These are phyloP conservation scores for Synanthedon tipuliformis DNA, from an alignment of 2,888 invertebrate species.

Conservation along the genomic window DNA sequence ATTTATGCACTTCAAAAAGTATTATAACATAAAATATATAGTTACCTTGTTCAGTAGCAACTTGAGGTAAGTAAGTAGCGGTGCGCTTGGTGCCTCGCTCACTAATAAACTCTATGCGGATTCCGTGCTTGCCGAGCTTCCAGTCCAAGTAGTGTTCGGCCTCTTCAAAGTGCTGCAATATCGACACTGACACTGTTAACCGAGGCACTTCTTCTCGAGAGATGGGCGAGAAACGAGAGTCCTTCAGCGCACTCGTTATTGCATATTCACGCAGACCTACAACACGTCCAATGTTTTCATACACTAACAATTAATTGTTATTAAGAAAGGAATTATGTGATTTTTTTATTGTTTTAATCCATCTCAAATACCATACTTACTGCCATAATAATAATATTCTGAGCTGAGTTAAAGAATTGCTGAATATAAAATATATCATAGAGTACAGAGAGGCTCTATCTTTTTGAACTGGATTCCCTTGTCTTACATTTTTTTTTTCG, in stretches of 20 bases:
- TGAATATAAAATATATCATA: no score
- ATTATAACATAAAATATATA: neutral
- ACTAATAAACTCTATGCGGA: constrained; percentile 96
- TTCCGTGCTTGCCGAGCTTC: constrained; percentile 97
- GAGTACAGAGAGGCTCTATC: no score
- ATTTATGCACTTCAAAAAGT: neutral
- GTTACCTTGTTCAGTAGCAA: constrained; percentile 96
- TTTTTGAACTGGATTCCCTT: no score
- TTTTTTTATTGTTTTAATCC: no score
- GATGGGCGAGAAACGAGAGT: constrained; percentile 96
- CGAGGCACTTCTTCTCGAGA: constrained; percentile 92
- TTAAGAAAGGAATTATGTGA: no score
- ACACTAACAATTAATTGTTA: no score
- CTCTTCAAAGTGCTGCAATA: constrained; percentile 96
- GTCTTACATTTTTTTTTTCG: no score
- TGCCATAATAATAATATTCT: no score
- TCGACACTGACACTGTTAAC: constrained; percentile 94
- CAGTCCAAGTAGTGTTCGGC: constrained; percentile 96
- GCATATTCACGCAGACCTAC: constrained; percentile 94
- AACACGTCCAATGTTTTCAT: no score
- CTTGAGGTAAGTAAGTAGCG: constrained; percentile 98
- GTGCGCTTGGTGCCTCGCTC: constrained; percentile 94
- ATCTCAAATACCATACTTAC: no score
- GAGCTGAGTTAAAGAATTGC: no score
- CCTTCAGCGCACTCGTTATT: constrained; percentile 97